phyloP scores from a whole-genome alignment of 1,140 invertebrate genomes.

The Drosophila tani region DNA sequence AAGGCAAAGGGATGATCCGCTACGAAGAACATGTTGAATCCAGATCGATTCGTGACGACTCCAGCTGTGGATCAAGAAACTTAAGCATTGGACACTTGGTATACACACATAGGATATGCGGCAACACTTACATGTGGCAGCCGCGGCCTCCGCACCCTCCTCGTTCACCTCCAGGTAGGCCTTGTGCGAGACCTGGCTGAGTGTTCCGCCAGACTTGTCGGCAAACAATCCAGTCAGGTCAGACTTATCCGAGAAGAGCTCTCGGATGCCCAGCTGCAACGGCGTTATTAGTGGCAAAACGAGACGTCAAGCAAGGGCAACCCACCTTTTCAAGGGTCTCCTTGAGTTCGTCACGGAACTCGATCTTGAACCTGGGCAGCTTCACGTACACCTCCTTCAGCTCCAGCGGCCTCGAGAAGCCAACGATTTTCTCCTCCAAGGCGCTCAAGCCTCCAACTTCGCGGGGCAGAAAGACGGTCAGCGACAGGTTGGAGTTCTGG shows the following conservation, averaged over 20 bases:
- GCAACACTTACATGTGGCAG: constrained; percentile 77
- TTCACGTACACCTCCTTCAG: constrained; percentile 85
- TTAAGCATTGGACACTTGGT: neutral
- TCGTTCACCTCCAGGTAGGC: constrained; percentile 87
- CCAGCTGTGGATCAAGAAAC: constrained; percentile 10
- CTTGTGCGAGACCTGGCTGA: constrained; percentile 86
- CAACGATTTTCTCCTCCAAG: constrained; percentile 85
- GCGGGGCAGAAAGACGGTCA: constrained; percentile 87
- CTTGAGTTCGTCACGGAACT: constrained; percentile 86
- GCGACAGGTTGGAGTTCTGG: constrained; percentile 86
- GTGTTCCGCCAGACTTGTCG: constrained; percentile 85
- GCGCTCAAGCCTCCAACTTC: constrained; percentile 85
- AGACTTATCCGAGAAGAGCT: constrained; percentile 87
- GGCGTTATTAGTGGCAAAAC: neutral
- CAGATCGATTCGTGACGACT: constrained; percentile 15
- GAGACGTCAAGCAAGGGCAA: neutral
- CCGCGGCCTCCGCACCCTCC: constrained; percentile 87
- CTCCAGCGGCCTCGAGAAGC: constrained; percentile 68
- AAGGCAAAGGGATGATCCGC: constrained; percentile 77
- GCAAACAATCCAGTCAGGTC: constrained; percentile 87
- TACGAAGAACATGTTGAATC: constrained; percentile 13
- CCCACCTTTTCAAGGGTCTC: constrained; percentile 85
- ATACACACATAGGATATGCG: neutral
- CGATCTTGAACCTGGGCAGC: constrained; percentile 88
- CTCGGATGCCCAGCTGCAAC: constrained; percentile 86